A percentile compares a stretch with the other conserved stretches of the same genome.
Evolutionary conservation across 2,888 invertebrate species (phyloP).

Genomic region (Crematogaster levior): DNA sequence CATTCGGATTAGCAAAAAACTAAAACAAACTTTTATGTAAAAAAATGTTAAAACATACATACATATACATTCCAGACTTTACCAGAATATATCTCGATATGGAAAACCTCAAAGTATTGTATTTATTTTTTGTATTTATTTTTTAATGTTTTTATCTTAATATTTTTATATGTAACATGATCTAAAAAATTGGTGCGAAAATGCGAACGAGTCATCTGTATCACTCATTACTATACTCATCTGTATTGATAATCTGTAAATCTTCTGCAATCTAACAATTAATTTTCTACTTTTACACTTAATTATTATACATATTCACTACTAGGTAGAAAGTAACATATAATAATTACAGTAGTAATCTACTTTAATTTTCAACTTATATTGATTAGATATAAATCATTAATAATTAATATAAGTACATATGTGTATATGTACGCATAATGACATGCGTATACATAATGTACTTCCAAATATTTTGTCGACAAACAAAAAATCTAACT

Average conservation of each 20-base stretch:
- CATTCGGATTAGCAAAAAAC: background rate
- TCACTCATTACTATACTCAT: no score
- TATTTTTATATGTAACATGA: background rate
- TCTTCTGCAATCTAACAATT: background rate
- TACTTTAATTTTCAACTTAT: background rate
- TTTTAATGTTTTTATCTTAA: background rate
- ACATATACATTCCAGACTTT: background rate
- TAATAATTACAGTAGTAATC: no score
- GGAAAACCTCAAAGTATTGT: no score
- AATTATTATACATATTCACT: no score
- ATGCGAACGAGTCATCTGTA: background rate
- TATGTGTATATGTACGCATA: background rate
- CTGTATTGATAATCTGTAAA: no score
- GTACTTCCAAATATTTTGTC: background rate
- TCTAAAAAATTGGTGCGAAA: background rate
- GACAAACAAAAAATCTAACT: background rate
- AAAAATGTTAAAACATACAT: background rate
- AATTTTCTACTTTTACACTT: no score
- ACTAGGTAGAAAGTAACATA: no score
- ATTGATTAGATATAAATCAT: no score
- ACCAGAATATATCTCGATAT: background rate
- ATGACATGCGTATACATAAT: background rate
- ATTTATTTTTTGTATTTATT: no score
- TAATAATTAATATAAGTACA: background rate
- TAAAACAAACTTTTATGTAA: background rate